Percentiles rank a stretch among this genome's conserved stretches.
Evolutionary conservation across 2,797 vertebrate genomes (phyloP).

Genomic region (Enteromius thamalakanensis): DNA sequence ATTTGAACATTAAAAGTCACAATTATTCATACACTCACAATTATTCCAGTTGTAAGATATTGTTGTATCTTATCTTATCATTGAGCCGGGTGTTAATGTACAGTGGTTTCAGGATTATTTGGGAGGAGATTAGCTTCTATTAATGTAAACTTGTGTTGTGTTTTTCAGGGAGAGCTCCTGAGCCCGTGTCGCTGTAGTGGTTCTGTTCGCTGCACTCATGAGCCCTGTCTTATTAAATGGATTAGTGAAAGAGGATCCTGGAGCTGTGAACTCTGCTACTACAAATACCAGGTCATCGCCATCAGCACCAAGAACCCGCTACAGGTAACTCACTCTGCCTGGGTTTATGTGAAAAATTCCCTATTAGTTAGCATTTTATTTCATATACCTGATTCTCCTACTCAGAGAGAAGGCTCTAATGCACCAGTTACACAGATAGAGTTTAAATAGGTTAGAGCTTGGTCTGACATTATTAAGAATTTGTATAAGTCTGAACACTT

Average conservation of each 20-base stretch:
- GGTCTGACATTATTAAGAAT: neutral
- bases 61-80: slow-evolving; percentile 1
- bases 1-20: neutral
- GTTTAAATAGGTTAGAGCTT: neutral
- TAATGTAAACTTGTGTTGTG: slow-evolving; percentile 23
- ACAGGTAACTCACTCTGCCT: slow-evolving; percentile 73
- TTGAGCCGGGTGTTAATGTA: neutral
- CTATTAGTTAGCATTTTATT: neutral
- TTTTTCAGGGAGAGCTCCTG: slow-evolving; percentile 83
- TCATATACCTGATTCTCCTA: neutral
- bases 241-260: slow-evolving; percentile 86
- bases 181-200: slow-evolving; percentile 86
- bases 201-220: slow-evolving; percentile 83
- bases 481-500: neutral
- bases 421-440: neutral
- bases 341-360: neutral
- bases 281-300: slow-evolving; percentile 89
- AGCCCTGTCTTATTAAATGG: slow-evolving; percentile 88
- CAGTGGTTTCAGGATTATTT: neutral
- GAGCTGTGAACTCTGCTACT: slow-evolving; percentile 90
- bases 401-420: neutral
- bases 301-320: slow-evolving; percentile 91
- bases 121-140: neutral
- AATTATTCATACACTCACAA: neutral
- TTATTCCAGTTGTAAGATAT: neutral